Conservation (phyloP, 2,113 vertebrate species). For the Zingel zingel region DNA sequence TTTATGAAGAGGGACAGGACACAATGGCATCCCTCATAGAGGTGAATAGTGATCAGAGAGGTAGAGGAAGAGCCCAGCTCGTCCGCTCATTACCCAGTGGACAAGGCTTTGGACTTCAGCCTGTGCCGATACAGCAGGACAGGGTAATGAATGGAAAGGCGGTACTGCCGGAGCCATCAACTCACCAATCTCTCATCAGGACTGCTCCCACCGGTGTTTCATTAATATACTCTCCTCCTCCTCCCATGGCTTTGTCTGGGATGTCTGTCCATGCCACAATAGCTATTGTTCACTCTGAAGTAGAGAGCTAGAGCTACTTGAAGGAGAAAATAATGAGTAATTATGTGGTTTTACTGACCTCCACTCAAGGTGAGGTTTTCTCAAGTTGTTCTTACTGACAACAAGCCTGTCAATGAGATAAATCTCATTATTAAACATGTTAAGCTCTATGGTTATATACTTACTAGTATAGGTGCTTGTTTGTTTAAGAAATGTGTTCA, state of each 20-base stretch:
- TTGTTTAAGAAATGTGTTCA: background rate
- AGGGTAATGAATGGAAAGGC: constrained; percentile 71
- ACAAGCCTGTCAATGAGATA: constrained; percentile 12
- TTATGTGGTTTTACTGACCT: constrained; percentile 57
- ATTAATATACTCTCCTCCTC: constrained; percentile 61
- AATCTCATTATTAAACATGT: constrained; percentile 21
- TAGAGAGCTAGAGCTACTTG: constrained; percentile 26
- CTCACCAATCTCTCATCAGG: constrained; percentile 72
- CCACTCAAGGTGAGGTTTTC: constrained; percentile 37
- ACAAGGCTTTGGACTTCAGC: constrained; percentile 50
- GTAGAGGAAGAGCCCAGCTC: constrained; percentile 64
- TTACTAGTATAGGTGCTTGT: background rate
- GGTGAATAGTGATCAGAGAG: constrained; percentile 71
- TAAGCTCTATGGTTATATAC: background rate
- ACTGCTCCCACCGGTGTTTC: constrained; percentile 50
- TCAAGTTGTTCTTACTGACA: constrained; percentile 36
- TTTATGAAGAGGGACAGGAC: constrained; percentile 76
- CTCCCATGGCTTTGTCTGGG: constrained; percentile 53
- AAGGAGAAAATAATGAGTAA: constrained; percentile 47
- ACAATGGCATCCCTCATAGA: constrained; percentile 75
- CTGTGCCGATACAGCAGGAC: constrained; percentile 50
- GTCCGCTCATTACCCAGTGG: constrained; percentile 55
- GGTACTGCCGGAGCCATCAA: constrained; percentile 53
- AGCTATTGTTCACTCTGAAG: constrained; percentile 58
- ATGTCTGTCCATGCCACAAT: constrained; percentile 57